Evolutionary conservation across 1,140 invertebrate genomes (phyloP).

Genomic region (Aphelenchoides besseyi): DNA sequence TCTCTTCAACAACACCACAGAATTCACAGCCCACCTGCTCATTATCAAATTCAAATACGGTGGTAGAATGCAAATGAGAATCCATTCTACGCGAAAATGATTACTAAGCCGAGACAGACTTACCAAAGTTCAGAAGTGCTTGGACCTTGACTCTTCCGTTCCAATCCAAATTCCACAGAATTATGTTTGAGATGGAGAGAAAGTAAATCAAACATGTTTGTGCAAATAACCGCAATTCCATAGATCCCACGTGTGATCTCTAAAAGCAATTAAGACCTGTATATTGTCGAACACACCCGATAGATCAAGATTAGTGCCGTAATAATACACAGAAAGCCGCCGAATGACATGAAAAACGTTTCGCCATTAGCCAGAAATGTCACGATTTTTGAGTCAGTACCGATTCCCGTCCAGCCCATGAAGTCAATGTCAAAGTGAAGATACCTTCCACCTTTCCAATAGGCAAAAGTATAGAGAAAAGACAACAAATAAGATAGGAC

Average conservation of each 20-base stretch:
- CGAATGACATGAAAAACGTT: neutral
- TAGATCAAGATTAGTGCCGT: neutral
- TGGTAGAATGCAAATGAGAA: conserved; percentile 4
- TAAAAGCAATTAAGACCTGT: neutral
- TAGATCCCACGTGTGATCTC: neutral
- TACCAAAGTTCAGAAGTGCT: conserved; percentile 8
- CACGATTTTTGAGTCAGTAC: neutral
- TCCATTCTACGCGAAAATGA: too few relatives aligned
- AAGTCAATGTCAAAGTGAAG: conserved; percentile 4
- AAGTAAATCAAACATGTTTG: neutral
- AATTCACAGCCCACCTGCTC: neutral
- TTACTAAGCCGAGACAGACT: too few relatives aligned
- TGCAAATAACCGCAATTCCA: neutral
- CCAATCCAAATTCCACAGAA: neutral
- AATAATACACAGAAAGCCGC: neutral
- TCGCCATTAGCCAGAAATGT: neutral
- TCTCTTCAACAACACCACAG: neutral
- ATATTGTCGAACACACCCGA: neutral
- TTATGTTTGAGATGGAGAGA: neutral
- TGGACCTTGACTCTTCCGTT: neutral
- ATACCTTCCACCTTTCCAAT: neutral
- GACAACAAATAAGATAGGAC: neutral
- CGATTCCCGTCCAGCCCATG: neutral
- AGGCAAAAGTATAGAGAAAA: neutral
- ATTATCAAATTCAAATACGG: conserved; percentile 10